Conservation (phyloP, 1,140 invertebrate genomes). For the Scaptomyza hsui region DNA sequence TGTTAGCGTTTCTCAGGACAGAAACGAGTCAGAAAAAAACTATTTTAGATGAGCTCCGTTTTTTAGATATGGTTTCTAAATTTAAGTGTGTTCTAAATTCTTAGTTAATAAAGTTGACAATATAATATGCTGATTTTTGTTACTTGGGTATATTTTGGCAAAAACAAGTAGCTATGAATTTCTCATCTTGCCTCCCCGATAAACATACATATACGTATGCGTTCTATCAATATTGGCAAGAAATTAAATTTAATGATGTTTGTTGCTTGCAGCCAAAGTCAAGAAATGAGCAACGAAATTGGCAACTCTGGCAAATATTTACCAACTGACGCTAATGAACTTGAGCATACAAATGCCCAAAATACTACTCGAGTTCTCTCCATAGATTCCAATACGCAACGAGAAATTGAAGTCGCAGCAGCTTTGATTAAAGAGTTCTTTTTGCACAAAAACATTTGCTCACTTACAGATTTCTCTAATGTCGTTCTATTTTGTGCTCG, state of each 20-base stretch:
- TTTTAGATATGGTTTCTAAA: no score
- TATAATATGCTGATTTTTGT: background rate
- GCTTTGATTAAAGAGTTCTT: slow-evolving; percentile 64
- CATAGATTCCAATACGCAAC: slow-evolving; percentile 27
- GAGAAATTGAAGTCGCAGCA: slow-evolving; percentile 19
- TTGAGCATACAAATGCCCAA: slow-evolving; percentile 69
- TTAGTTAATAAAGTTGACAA: no score
- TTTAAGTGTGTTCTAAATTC: no score
- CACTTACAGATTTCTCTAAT: slow-evolving; percentile 38
- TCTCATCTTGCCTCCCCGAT: background rate
- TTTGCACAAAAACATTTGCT: slow-evolving; percentile 30
- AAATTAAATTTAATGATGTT: slow-evolving; percentile 81
- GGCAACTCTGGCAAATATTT: slow-evolving; percentile 70
- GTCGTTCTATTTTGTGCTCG: slow-evolving; percentile 14
- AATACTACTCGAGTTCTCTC: slow-evolving; percentile 4
- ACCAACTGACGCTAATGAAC: slow-evolving; percentile 76
- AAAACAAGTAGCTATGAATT: no score
- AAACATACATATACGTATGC: slow-evolving; percentile 16
- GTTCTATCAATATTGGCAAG: slow-evolving; percentile 74
- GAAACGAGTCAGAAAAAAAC: no score
- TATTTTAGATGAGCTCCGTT: no score
- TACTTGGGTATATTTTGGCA: no score
- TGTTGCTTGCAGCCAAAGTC: slow-evolving; percentile 57
- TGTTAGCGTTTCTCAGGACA: no score
- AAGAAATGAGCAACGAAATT: slow-evolving; percentile 53